Evolutionary conservation across 2,888 invertebrate genomes (phyloP), one percentile per base, ranked within the genome.

Genomic region (Tachina fera): DNA sequence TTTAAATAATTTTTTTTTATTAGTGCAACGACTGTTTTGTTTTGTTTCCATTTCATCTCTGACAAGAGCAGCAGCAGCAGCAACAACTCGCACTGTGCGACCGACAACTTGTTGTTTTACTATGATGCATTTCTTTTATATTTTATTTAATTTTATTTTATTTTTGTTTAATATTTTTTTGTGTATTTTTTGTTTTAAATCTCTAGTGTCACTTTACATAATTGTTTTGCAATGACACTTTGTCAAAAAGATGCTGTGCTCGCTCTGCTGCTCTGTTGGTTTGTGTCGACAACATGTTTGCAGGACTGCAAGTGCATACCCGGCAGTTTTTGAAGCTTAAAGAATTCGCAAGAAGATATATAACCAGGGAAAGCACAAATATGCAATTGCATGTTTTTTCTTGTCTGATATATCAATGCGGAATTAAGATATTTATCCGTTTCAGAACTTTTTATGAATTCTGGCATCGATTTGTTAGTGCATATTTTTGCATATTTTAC

Each of bases 191-290:
- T 51, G 9, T 51, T 70, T 60, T 70, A 51, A 76, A 80, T 84
- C 84, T 84, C 84, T 76, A 75, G 84, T 75, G 79, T 70, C 75
- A 84, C 79, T 84, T 76, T 84, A 80, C 84, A 84, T 80, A 84
- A 84, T 84, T 80, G 84, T 76, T 80, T 80, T 84, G 80, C 84
- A 80, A 80, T 84, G 84, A 84, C 84, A 84, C 80, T 80, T 76
- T 80, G 60, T 71, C 71, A 71, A 79, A 78, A 51, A 80, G 70
- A 75, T 75, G 70, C 47, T 68, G 47, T 75, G 41, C 43, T 31
- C 31, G 70, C 56, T 56, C 22, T n/a, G 60, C 3, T 70, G 75
- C 19, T 75, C 63, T 47, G 75, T 51, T 70, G 11, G 61, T 61
- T 22, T 39, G 68, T 70, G 61, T 53, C 49, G 49, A 19, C 47